Percentiles rank a stretch among this genome's conserved stretches.
phyloP scores from a whole-genome alignment of 2,888 invertebrate genomes.

The Polydrusus pterygomalis region DNA sequence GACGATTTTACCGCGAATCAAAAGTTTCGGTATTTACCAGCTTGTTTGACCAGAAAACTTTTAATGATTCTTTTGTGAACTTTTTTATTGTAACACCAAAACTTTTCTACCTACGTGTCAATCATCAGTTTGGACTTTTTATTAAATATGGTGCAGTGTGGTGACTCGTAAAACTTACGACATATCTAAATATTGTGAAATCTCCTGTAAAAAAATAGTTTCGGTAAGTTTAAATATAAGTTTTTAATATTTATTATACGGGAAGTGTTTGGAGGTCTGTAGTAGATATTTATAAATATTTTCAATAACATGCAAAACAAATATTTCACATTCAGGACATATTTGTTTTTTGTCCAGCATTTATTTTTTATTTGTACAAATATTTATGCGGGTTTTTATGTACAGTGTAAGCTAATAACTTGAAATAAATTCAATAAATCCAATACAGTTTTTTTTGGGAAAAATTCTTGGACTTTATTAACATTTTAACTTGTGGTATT shows the following conservation, averaged over 20 bases:
- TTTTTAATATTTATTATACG: not conserved
- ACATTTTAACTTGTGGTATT: too few relatives aligned
- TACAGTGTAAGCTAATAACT: too few relatives aligned
- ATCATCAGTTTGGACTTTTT: not conserved
- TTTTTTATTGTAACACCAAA: not conserved
- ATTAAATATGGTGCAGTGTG: conserved; percentile 1
- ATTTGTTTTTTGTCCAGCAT: too few relatives aligned
- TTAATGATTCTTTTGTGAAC: not conserved
- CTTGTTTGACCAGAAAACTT: not conserved
- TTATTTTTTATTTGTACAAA: too few relatives aligned
- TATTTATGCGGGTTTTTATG: too few relatives aligned
- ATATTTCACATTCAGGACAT: too few relatives aligned
- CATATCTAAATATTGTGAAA: not conserved
- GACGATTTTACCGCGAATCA: not conserved
- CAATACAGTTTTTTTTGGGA: too few relatives aligned
- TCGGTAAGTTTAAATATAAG: not conserved
- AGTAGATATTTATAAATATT: not conserved
- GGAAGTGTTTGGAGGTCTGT: conserved; percentile 4
- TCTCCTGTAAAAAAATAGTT: too few relatives aligned
- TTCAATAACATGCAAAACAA: not conserved
- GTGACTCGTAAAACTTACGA: not conserved
- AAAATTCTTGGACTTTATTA: too few relatives aligned
- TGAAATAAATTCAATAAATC: too few relatives aligned
- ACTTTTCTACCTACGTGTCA: not conserved
- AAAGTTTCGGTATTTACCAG: not conserved